These are phyloP conservation scores for Danaus plexippus DNA, from an alignment of 1,140 invertebrate genomes.

Conservation along the genomic window DNA sequence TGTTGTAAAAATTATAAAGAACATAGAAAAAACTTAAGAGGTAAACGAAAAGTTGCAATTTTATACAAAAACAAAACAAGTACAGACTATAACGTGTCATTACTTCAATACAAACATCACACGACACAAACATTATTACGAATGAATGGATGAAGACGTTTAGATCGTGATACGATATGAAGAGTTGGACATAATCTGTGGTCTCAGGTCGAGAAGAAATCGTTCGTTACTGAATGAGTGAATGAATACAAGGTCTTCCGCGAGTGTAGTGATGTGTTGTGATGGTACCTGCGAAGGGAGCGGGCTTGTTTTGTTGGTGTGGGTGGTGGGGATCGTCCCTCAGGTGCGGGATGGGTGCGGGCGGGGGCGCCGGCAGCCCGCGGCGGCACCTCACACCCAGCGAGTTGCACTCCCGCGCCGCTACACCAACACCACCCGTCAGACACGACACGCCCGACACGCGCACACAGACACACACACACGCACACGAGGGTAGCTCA, in stretches of 20 bases:
- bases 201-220: no score
- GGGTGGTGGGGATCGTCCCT: conserved; percentile 81
- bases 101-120: neutral
- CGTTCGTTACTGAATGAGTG: no score
- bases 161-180: no score
- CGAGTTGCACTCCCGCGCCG: conserved; percentile 78
- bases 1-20: conserved; percentile 3
- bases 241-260: neutral
- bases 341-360: conserved; percentile 87
- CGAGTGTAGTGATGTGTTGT: neutral
- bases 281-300: conserved; percentile 62
- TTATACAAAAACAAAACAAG: no score
- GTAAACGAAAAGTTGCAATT: no score
- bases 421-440: conserved; percentile 23
- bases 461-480: conserved; percentile 17
- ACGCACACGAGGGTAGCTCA: neutral
- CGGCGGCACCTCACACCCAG: conserved; percentile 88
- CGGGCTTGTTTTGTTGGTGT: conserved; percentile 33
- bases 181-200: no score
- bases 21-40: no score
- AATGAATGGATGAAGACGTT: no score
- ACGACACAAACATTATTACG: no score
- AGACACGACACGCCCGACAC: conserved; percentile 22
- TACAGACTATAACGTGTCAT: no score
- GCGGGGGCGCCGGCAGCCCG: conserved; percentile 81